Evolutionary conservation across 2,888 invertebrate genomes (phyloP).

Genomic region (Philhelius pedissequus): DNA sequence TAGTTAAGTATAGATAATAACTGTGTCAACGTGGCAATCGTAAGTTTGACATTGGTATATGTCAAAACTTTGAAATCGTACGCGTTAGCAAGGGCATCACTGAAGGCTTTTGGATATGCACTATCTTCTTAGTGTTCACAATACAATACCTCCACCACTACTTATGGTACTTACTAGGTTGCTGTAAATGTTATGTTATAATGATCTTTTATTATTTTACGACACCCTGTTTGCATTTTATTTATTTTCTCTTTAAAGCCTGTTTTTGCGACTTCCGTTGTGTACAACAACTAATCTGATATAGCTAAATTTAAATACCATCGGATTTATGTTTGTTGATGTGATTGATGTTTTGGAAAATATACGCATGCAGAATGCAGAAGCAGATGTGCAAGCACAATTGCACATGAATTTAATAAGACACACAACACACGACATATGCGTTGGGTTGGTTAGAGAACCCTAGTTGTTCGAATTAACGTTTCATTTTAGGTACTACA

Average conservation of each 20-base stretch:
- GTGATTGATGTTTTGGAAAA: slow-evolving; percentile 54
- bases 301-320: background rate
- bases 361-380: slow-evolving; percentile 24
- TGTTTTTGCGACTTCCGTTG: slow-evolving; percentile 31
- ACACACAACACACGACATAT: background rate
- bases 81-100: no score
- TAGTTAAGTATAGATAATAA: no score
- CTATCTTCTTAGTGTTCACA: no score
- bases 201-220: no score
- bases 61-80: no score
- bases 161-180: no score
- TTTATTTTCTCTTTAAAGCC: background rate
- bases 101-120: no score
- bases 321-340: background rate
- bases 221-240: slow-evolving; percentile 65
- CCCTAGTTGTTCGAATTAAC: background rate
- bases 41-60: no score
- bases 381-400: no score
- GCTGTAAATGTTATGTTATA: no score
- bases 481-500: background rate
- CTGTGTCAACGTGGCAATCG: no score
- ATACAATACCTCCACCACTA: no score
- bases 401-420: background rate
- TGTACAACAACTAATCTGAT: background rate
- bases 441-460: background rate